Conservation (phyloP, 2,888 invertebrate genomes). For the Melitaea athalia region DNA sequence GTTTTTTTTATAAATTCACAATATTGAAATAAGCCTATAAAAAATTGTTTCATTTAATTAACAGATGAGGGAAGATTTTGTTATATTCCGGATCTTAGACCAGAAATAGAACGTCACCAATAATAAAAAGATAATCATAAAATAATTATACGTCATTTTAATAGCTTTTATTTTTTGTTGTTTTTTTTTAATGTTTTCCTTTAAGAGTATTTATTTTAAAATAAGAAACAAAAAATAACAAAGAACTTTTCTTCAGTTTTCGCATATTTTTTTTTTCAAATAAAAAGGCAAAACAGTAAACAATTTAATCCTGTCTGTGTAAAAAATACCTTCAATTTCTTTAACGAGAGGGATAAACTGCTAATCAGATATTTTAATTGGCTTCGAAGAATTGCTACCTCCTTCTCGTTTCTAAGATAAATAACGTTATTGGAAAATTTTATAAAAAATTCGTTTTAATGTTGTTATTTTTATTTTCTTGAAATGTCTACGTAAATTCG, state of each 20-base stretch:
- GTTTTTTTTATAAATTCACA: no score
- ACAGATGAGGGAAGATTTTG: no score
- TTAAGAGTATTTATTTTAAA: conserved; percentile 22
- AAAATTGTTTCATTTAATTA: no score
- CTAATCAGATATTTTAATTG: conserved; percentile 41
- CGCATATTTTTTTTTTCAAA: conserved; percentile 23
- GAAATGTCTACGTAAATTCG: conserved; percentile 1
- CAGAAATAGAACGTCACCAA: no score
- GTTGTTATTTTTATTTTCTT: conserved; percentile 20
- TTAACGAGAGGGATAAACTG: conserved; percentile 32
- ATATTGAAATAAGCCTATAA: no score
- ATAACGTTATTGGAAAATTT: conserved; percentile 21
- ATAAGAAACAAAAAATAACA: conserved; percentile 2
- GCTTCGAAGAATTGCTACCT: conserved; percentile 27
- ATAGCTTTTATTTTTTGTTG: background rate
- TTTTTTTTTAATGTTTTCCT: conserved; percentile 8
- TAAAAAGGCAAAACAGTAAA: conserved; percentile 35
- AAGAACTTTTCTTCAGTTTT: conserved; percentile 13
- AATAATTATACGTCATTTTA: background rate
- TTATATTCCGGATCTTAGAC: no score
- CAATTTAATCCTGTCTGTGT: conserved; percentile 36
- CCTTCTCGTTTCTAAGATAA: conserved; percentile 19
- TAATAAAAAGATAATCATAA: no score
- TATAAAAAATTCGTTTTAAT: conserved; percentile 10
- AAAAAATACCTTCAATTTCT: conserved; percentile 36